Conservation (phyloP, 2,113 vertebrate species). For the Rhagologus leucostigma region DNA sequence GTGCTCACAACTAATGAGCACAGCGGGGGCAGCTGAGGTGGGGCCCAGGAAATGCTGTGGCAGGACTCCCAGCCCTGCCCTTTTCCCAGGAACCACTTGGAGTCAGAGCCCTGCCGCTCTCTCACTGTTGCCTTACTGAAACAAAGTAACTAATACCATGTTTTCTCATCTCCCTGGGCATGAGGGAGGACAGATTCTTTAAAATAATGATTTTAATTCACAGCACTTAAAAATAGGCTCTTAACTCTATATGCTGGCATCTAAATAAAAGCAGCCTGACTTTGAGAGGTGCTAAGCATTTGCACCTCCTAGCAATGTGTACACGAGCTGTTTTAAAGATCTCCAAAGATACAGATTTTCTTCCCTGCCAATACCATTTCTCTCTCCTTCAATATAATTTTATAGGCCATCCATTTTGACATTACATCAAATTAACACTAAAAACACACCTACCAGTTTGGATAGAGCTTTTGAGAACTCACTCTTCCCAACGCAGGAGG, state of each 20-base stretch:
- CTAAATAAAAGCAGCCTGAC: slow-evolving; percentile 65
- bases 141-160: not conserved
- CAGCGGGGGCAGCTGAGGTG: not conserved
- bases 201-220: slow-evolving; percentile 56
- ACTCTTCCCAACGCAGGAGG: not conserved
- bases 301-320: slow-evolving; percentile 61
- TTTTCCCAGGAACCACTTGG: not conserved
- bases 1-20: not conserved
- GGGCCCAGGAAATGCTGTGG: accelerated
- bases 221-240: slow-evolving; percentile 56
- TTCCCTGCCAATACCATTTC: slow-evolving; percentile 44
- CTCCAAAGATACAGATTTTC: slow-evolving; percentile 52
- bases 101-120: not conserved
- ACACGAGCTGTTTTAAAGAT: slow-evolving; percentile 63
- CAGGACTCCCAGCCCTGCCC: not conserved
- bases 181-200: slow-evolving; percentile 55
- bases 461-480: not conserved
- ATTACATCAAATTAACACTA: slow-evolving; percentile 48
- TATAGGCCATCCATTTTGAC: slow-evolving; percentile 52
- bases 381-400: slow-evolving; percentile 43
- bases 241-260: slow-evolving; percentile 58
- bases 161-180: not conserved
- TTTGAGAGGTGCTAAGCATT: slow-evolving; percentile 64
- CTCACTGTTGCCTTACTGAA: not conserved
- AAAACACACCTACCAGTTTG: slow-evolving; percentile 45